Evolutionary conservation across 2,113 vertebrate species (phyloP).

Genomic region (Chroicocephalus ridibundus): DNA sequence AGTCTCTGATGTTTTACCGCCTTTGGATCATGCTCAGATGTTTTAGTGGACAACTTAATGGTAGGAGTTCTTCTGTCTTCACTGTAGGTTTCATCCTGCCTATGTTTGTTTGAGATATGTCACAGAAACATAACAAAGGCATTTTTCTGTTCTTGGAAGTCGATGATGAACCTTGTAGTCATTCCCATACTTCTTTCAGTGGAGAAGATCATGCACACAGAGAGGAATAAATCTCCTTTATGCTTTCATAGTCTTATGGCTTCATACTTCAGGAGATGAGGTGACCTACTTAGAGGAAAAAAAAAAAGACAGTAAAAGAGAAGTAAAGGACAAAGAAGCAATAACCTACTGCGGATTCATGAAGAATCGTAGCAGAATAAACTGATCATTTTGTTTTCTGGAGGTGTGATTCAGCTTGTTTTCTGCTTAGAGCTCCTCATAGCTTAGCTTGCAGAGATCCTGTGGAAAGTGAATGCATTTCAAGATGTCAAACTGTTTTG

Average conservation of each 20-base stretch:
- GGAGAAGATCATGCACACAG: conserved; percentile 9
- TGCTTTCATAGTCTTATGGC: conserved; percentile 36
- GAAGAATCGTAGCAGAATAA: conserved; percentile 21
- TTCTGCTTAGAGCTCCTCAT: background rate
- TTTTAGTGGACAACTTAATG: conserved; percentile 1
- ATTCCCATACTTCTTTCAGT: conserved; percentile 35
- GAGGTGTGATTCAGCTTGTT: background rate
- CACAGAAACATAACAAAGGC: conserved; percentile 5
- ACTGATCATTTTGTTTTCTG: background rate
- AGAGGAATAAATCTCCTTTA: conserved; percentile 64
- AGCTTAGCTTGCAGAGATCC: background rate
- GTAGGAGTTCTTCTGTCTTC: background rate
- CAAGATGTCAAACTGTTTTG: background rate
- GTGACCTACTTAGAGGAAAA: conserved; percentile 15
- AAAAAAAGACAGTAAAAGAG: background rate
- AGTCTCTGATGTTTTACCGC: background rate
- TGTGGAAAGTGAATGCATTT: background rate
- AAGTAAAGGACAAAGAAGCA: conserved; percentile 59
- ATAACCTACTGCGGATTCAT: conserved; percentile 2
- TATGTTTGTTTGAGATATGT: conserved; percentile 1
- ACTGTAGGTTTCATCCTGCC: background rate
- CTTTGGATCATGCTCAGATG: background rate
- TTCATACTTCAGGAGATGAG: conserved; percentile 57
- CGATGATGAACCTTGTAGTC: background rate
- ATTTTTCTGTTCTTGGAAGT: conserved; percentile 51